A percentile compares a stretch with the other conserved stretches of the same genome.
Evolutionary conservation across 2,888 invertebrate species (phyloP).

Genomic region (Aphodius granarius): DNA sequence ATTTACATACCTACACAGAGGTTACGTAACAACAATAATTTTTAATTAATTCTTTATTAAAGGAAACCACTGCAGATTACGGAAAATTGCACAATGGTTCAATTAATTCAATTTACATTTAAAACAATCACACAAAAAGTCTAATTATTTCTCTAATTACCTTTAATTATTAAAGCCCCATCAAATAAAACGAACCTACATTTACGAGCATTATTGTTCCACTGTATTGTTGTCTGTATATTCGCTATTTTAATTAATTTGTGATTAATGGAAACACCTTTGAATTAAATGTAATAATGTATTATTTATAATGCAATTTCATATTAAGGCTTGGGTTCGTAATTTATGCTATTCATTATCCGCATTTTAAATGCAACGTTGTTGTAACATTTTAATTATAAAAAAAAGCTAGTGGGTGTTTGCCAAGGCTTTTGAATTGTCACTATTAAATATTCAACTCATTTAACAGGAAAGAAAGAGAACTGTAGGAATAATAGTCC

Average conservation of each 20-base stretch:
- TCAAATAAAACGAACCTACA: background rate
- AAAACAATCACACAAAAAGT: background rate
- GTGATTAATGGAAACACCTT: background rate
- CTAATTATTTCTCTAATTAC: background rate
- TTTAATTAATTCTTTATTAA: background rate
- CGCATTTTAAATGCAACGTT: background rate
- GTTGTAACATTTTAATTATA: background rate
- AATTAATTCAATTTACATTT: background rate
- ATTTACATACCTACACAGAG: background rate
- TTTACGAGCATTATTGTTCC: background rate
- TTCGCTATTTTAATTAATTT: background rate
- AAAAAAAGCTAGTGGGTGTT: background rate
- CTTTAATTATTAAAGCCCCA: background rate
- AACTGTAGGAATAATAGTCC: too few relatives aligned
- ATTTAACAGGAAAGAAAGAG: too few relatives aligned
- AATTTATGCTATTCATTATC: background rate
- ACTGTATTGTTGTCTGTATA: background rate
- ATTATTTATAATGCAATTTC: background rate
- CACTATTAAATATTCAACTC: background rate
- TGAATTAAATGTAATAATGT: background rate
- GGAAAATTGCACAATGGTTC: background rate
- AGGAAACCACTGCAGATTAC: background rate
- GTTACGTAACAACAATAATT: background rate
- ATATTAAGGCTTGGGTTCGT: background rate
- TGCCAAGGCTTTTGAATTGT: background rate